Evolutionary conservation across 2,888 invertebrate species (phyloP), one percentile per base, ranked within the genome.

Genomic region (Volucella inflata): DNA sequence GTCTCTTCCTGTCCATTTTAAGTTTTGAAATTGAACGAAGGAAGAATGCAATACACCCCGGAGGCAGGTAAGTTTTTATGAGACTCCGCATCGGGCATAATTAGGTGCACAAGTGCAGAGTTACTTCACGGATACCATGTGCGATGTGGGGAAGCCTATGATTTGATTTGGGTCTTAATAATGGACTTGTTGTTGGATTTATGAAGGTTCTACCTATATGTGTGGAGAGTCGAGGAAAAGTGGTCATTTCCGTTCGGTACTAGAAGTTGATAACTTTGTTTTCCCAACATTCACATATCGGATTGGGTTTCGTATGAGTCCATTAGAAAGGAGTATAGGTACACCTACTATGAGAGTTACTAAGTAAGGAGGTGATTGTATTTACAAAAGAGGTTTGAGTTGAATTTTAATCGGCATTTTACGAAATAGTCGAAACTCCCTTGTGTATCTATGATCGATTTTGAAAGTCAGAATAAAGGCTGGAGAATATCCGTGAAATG

Each of bases 81-180:
- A 30, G 51, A 0, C 59, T 30, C 70, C 60, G 71, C 76, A 77
- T 76, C 81, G 81, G 72, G 81, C 81, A 81, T 77, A 85, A 85
- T 85, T 81, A 85, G 76, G 71, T 48, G 62, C 77, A 81, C 76
- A 85, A 85, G 76, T 85, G 80, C 75, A 72, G 65, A 40, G 62
- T n/a, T 67, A 67, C 30, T 30, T 42, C 10, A n/a, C 16, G 38
- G n/a, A 12, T 14, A 6, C 14, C 38, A 17, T 36, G 44, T 46
- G 42, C 30, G 44, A 14, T 42, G 55, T 59, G 59, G 46, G 42
- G 50, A 65, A 76, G 81, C 53, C 44, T 70, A 64, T 70, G 70
- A 80, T 84, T 84, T 80, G 46, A 70, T 75, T 80, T 79, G 40
- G 80, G 65, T 70, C 42, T 65, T 84, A 79, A 84, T 84, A 65